Base-by-base conservation (phyloP, 2,797 vertebrate genomes). In the Phylloscopus collybita region DNA sequence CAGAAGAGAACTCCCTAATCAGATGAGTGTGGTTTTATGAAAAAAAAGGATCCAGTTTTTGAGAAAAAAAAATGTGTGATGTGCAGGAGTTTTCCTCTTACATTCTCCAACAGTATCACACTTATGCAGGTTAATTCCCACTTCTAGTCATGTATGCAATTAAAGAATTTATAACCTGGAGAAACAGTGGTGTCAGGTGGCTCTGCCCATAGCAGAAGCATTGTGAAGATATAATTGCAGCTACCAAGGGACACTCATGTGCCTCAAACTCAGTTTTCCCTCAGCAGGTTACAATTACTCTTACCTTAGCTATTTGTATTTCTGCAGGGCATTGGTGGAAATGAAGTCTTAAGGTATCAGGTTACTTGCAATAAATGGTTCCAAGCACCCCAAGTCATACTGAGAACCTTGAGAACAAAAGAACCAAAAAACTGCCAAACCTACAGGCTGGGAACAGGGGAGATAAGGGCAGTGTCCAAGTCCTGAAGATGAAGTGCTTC, bases 181-280 rank as follows among this genome's bases (percentile, higher is more conserved):
- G 86, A 87, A 90, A 79, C 5, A 44, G 57, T 36, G 49, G 32
- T 89, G 79, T 82, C 75, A 71, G 57, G 64, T 80, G 84, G n/a
- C 50, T 91, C 57, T 88, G 74, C 50, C 47, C 13, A 47, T 60
- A 78, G 57, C 30, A 91, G 84, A 78, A 83, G 32, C 57, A 80
- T 66, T 80, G 59, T 80, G 44, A 32, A 81, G 66, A 42, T 72
- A 64, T 84, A 95, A 81, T 88, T 93, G 88, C 60, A 88, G 49
- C 70, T 92, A 81, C n/a, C 83, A 90, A 89, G 78, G 36, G 88
- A 90, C 32, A 72, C 16, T 84, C 51, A 21, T 36, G 8, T 62
- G 57, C 82, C 74, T 84, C 80, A 76, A 79, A 84, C 23, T 91
- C 83, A 44, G 79, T 78, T 92, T 95, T 90, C 50, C 76, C n/a